Evolutionary conservation across 2,888 invertebrate species (phyloP).

Genomic region (Pherbina coryleti): DNA sequence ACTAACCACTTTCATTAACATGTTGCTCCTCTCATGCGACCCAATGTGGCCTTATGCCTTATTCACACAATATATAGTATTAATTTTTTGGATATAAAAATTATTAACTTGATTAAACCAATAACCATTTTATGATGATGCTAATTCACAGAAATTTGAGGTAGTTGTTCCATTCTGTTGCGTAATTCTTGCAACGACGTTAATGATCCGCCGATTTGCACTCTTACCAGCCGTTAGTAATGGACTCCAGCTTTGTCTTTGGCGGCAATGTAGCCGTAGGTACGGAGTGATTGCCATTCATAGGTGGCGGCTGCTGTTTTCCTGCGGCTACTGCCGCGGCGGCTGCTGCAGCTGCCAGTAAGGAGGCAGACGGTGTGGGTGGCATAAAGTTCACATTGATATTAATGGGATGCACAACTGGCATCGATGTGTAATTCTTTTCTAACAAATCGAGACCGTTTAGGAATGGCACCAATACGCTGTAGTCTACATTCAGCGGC

Average conservation of each 20-base stretch:
- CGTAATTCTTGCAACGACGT: conserved; percentile 9
- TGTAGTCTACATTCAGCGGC: conserved; percentile 84
- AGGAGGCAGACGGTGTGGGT: conserved; percentile 56
- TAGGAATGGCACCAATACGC: conserved; percentile 78
- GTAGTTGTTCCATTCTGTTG: conserved; percentile 56
- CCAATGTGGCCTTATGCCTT: too few species aligned
- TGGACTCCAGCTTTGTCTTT: conserved; percentile 66
- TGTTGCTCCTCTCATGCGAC: too few species aligned
- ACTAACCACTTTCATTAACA: too few species aligned
- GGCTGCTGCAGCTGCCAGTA: conserved; percentile 60
- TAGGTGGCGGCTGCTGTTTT: conserved; percentile 55
- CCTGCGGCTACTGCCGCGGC: conserved; percentile 58
- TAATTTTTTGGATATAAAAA: too few species aligned
- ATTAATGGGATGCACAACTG: conserved; percentile 85
- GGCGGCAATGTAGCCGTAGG: conserved; percentile 54
- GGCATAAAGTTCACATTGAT: conserved; percentile 85
- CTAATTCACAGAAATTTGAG: conserved; percentile 63
- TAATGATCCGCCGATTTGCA: background rate
- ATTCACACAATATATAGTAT: too few species aligned
- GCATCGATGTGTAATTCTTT: conserved; percentile 71
- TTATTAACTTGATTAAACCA: too few species aligned
- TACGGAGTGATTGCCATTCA: conserved; percentile 44
- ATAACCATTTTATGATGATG: background rate
- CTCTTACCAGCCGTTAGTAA: conserved; percentile 66
- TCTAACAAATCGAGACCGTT: conserved; percentile 74